phyloP scores from a whole-genome alignment of 2,888 invertebrate species.

The Chaitophorus viminalis region DNA sequence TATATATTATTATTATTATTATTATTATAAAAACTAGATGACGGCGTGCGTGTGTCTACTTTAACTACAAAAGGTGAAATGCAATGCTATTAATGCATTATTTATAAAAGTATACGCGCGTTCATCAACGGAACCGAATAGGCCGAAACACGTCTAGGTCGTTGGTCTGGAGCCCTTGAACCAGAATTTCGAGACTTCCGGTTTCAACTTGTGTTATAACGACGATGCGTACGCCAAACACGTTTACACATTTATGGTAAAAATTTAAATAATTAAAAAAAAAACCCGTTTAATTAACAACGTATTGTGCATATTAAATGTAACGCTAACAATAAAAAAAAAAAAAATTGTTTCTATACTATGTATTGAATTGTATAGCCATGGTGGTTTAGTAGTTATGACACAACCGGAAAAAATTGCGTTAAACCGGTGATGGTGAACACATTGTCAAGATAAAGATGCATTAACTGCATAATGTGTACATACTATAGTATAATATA shows the following conservation, averaged over 20 bases:
- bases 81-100: background rate
- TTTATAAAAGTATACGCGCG: conserved; percentile 1
- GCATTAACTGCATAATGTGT: too few species aligned
- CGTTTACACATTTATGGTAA: background rate
- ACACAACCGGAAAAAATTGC: background rate
- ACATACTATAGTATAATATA: background rate
- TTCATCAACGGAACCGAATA: background rate
- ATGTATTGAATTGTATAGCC: too few species aligned
- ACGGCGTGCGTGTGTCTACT: background rate
- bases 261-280: background rate
- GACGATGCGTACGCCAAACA: background rate
- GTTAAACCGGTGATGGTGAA: background rate
- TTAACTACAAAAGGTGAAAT: background rate
- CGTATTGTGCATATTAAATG: background rate
- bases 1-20: too few species aligned
- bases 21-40: background rate
- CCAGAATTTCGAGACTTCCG: conserved; percentile 50
- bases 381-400: background rate
- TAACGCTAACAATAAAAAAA: too few species aligned
- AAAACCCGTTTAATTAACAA: background rate
- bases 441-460: too few species aligned
- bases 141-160: conserved; percentile 8
- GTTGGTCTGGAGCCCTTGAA: conserved; percentile 48
- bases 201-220: background rate
- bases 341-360: too few species aligned